Conservation (phyloP, 2,113 vertebrate genomes). For the Cygnus atratus region DNA sequence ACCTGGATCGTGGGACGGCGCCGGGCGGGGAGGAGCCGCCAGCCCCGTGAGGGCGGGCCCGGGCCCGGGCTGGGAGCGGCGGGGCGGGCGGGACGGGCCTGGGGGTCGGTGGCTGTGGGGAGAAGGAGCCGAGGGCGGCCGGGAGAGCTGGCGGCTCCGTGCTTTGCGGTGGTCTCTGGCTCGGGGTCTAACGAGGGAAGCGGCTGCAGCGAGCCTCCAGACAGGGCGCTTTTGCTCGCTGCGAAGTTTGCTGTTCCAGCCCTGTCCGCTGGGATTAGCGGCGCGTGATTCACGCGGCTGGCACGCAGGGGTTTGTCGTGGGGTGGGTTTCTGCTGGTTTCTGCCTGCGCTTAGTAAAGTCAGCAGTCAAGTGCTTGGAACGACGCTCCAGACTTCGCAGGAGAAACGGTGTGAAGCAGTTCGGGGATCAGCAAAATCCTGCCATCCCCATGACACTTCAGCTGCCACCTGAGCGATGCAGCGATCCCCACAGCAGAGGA, state of each 20-base stretch:
- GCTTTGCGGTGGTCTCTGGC: no score
- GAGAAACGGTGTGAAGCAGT: background rate
- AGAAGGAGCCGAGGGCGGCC: fast-evolving
- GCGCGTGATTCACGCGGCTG: background rate
- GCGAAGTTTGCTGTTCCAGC: fast-evolving
- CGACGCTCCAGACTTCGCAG: background rate
- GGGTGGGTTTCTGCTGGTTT: background rate
- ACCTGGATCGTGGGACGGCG: background rate
- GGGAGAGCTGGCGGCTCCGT: no score
- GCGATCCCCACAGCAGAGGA: fast-evolving
- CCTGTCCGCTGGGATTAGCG: background rate
- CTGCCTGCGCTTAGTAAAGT: background rate
- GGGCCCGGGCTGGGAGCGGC: no score
- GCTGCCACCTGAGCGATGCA: background rate
- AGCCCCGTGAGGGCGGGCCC: no score
- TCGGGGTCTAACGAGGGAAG: fast-evolving
- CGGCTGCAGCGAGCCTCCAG: fast-evolving
- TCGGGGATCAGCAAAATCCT: background rate
- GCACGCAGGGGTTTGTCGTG: background rate
- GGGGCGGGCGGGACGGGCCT: no score
- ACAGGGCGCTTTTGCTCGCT: fast-evolving
- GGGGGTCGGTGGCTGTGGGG: background rate
- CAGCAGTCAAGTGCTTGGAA: background rate
- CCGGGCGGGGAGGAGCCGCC: no score
- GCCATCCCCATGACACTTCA: background rate